Percentiles rank a stretch among this genome's conserved stretches.
Evolutionary conservation across 2,797 vertebrate species (phyloP).

Genomic region (Phrynocephalus forsythii): DNA sequence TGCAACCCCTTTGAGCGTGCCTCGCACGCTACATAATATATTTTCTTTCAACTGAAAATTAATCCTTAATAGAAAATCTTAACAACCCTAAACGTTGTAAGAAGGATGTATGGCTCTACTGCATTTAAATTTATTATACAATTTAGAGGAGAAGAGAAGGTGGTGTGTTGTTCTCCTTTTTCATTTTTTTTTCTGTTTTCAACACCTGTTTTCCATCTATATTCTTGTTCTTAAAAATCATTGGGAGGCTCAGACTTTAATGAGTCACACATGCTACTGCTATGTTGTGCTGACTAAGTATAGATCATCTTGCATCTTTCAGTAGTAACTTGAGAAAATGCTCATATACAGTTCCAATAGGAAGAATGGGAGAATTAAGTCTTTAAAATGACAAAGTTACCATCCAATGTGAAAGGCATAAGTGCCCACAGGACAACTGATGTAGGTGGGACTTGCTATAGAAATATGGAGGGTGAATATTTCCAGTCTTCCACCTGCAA

Average conservation of each 20-base stretch:
- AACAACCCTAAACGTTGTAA: neutral
- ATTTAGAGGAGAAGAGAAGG: neutral
- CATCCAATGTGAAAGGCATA: neutral
- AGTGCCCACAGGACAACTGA: neutral
- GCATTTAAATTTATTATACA: slow-evolving; percentile 11
- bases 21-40: slow-evolving; percentile 9
- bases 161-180: neutral
- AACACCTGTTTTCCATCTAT: neutral
- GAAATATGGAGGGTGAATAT: neutral
- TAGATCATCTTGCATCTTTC: slow-evolving; percentile 12
- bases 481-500: neutral
- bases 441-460: neutral
- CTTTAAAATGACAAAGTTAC: slow-evolving; percentile 3
- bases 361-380: neutral
- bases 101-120: neutral
- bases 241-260: slow-evolving; percentile 16
- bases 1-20: neutral
- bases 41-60: slow-evolving; percentile 17
- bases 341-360: neutral
- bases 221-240: slow-evolving; percentile 27
- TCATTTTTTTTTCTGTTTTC: neutral
- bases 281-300: slow-evolving; percentile 20
- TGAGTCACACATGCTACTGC: slow-evolving; percentile 8
- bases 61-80: neutral
- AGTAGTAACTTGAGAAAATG: neutral